Percentiles rank a stretch among this genome's conserved stretches.
phyloP scores from a whole-genome alignment of 2,888 invertebrate species.

The Temnothorax ravouxi region DNA sequence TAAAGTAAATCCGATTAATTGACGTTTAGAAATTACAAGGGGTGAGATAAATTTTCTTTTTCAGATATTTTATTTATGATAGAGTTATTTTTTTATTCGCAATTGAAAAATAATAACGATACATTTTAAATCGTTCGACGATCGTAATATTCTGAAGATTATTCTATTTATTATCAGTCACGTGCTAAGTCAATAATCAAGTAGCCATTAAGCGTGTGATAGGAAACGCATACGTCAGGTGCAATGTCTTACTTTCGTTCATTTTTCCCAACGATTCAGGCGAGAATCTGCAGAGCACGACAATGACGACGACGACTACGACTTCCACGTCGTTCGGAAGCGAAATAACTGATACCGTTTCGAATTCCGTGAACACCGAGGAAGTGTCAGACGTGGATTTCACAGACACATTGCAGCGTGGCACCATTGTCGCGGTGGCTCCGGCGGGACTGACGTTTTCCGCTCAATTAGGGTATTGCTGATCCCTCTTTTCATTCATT shows the following conservation, averaged over 20 bases:
- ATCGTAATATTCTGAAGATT: background rate
- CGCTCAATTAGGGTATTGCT: constrained; percentile 61
- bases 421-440: constrained; percentile 11
- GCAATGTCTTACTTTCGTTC: constrained; percentile 8
- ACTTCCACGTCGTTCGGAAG: constrained; percentile 41
- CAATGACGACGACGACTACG: constrained; percentile 20
- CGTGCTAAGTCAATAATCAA: constrained; percentile 7
- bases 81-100: background rate
- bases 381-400: constrained; percentile 60
- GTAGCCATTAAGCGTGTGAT: background rate
- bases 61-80: background rate
- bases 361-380: constrained; percentile 64
- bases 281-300: constrained; percentile 51
- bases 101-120: background rate
- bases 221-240: constrained; percentile 1
- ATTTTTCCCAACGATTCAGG: constrained; percentile 47
- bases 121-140: background rate
- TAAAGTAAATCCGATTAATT: background rate
- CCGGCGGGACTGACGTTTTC: constrained; percentile 58
- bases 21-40: background rate
- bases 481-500: background rate
- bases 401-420: constrained; percentile 38
- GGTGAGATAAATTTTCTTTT: background rate
- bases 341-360: constrained; percentile 48
- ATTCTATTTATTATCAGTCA: background rate